Evolutionary conservation across 53 echinoderm and acorn worm genomes (phyloP).

Genomic region (Hippasteria phrygiana): DNA sequence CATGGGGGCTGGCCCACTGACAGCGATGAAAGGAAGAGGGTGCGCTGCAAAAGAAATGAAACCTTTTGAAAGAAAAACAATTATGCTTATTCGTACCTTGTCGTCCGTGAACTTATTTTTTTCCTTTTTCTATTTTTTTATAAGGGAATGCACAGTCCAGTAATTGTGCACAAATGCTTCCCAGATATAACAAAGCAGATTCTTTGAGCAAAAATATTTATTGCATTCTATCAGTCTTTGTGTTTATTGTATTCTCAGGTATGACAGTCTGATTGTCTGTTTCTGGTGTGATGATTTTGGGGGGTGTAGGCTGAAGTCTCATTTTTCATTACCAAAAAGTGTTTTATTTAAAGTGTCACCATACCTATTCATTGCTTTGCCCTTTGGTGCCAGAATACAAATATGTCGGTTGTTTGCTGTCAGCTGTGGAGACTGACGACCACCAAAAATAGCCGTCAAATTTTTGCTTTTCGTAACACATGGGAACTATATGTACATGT

Average conservation of each 20-base stretch:
- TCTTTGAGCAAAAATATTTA: background rate
- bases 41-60: slow-evolving; percentile 4
- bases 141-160: background rate
- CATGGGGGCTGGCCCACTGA: slow-evolving; percentile 3
- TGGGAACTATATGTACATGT: too few species aligned
- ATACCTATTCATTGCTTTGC: too few species aligned
- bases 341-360: background rate
- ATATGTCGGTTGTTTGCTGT: too few species aligned
- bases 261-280: background rate
- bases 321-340: background rate
- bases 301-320: background rate
- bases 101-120: background rate
- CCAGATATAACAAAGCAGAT: background rate
- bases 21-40: background rate
- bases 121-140: background rate
- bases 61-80: slow-evolving; percentile 37
- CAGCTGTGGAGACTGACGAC: too few species aligned
- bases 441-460: too few species aligned
- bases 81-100: background rate
- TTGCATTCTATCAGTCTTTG: background rate
- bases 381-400: too few species aligned
- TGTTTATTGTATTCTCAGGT: background rate
- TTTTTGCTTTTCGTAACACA: too few species aligned
- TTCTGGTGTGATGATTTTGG: background rate
- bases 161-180: background rate